Percentiles rank a stretch among this genome's conserved stretches.
phyloP scores from a whole-genome alignment of 2,113 vertebrate genomes.

The Halcyon malimbica region DNA sequence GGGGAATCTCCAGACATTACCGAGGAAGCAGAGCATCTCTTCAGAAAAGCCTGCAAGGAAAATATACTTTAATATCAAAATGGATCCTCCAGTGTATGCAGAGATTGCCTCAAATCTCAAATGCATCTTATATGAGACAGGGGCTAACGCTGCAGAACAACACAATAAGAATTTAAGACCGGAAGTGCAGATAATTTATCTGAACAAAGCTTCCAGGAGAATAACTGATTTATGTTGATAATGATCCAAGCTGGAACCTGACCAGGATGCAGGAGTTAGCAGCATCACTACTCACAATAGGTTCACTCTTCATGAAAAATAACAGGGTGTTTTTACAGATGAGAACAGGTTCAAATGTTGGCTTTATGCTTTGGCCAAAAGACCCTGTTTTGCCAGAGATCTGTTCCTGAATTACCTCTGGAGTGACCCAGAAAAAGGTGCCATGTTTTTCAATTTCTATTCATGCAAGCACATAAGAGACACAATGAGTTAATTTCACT shows the following conservation, averaged over 20 bases:
- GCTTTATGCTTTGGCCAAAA: not conserved
- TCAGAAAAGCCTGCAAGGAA: not conserved
- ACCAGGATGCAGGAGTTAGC: conserved; percentile 28
- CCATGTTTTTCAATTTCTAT: not conserved
- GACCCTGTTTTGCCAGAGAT: not conserved
- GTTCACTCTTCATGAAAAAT: not conserved
- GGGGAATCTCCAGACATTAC: conserved; percentile 38
- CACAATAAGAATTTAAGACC: conserved; percentile 50
- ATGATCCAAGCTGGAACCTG: conserved; percentile 48
- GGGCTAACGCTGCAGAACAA: conserved; percentile 35
- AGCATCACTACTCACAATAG: not conserved
- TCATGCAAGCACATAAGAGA: not conserved
- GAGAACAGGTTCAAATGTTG: not conserved
- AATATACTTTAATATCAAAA: conserved; percentile 27
- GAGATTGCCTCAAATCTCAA: conserved; percentile 45
- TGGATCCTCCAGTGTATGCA: not conserved
- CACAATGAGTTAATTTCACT: not conserved
- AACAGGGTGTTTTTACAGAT: not conserved
- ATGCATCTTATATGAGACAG: conserved; percentile 11
- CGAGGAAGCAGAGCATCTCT: conserved; percentile 10
- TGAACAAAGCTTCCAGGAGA: conserved; percentile 47
- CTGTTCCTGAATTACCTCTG: not conserved
- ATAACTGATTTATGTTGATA: conserved; percentile 53
- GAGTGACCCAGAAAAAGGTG: not conserved
- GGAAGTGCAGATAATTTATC: conserved; percentile 66